Base-by-base conservation (phyloP, 1,140 invertebrate genomes). In the Theocolax elegans region DNA sequence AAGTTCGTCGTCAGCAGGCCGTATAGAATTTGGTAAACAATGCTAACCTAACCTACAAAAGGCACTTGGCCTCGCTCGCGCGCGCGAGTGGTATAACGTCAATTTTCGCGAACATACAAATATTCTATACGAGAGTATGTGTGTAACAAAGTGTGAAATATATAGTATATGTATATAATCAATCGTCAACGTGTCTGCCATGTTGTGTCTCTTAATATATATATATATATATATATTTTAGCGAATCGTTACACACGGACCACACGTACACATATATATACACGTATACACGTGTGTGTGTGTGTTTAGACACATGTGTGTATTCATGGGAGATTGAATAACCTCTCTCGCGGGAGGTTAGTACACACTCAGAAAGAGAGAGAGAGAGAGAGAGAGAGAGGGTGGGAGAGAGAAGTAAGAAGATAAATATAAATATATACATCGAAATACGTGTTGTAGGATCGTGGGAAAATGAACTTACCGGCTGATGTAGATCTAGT, bases 401-500 rank as follows among this genome's bases (percentile, higher is more conserved):
- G n/a, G n/a, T n/a, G n/a, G n/a, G n/a, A n/a, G n/a, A n/a, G n/a
- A n/a, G n/a, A n/a, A n/a, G n/a, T n/a, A n/a, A n/a, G n/a, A n/a
- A n/a, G n/a, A n/a, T n/a, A n/a, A n/a, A n/a, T n/a, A n/a, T n/a
- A n/a, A n/a, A n/a, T n/a, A n/a, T n/a, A n/a, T n/a, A n/a, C n/a
- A n/a, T n/a, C n/a, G n/a, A n/a, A n/a, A n/a, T n/a, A n/a, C n/a
- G n/a, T n/a, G n/a, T n/a, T n/a, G n/a, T n/a, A n/a, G n/a, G n/a
- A n/a, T n/a, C n/a, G n/a, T n/a, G n/a, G n/a, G n/a, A 72, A 72
- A 75, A 73, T 56, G 75, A 71, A 84, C 84, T 84, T 82, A 85
- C 84, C 83, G 82, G 83, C 77, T 71, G 81, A 70, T 76, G 79
- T 23, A 1, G 56, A 46, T 44, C 8, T 44, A 1, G 19, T 53